Conservation (phyloP, 2,113 vertebrate species). For the Andinoacara biseriatus region DNA sequence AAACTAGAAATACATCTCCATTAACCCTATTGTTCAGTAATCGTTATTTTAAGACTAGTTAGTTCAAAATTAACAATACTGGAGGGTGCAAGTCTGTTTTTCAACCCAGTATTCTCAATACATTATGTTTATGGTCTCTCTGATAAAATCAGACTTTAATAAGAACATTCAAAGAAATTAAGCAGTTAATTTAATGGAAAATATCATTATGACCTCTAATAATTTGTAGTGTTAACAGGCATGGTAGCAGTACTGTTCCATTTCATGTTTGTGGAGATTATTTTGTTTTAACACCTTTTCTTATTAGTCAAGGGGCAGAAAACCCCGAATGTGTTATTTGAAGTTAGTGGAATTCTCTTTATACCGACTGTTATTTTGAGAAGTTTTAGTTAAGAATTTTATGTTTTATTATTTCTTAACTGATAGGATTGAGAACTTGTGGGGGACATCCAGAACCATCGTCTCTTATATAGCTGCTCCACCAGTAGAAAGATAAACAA, state of each 20-base stretch:
- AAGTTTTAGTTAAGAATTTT: neutral
- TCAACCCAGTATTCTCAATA: neutral
- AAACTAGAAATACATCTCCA: too few species aligned
- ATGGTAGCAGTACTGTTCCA: neutral
- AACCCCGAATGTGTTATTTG: neutral
- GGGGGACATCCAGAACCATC: neutral
- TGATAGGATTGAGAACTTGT: slow-evolving; percentile 1
- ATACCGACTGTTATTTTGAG: neutral
- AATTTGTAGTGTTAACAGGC: neutral
- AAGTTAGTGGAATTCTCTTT: neutral
- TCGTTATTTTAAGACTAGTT: neutral
- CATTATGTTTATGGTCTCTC: neutral
- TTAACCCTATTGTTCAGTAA: too few species aligned
- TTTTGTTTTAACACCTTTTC: neutral
- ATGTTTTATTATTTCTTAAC: slow-evolving; percentile 9
- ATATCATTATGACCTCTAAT: neutral
- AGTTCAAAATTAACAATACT: neutral
- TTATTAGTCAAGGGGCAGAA: neutral
- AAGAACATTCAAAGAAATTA: too few species aligned
- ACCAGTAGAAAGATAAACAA: slow-evolving; percentile 58
- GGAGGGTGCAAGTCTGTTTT: neutral
- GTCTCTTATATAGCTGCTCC: slow-evolving; percentile 11
- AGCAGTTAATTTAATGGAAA: too few species aligned
- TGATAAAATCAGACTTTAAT: too few species aligned
- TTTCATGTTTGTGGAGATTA: too few species aligned